Conservation (phyloP, 2,888 invertebrate species). For the Drosophila imparisetae region DNA sequence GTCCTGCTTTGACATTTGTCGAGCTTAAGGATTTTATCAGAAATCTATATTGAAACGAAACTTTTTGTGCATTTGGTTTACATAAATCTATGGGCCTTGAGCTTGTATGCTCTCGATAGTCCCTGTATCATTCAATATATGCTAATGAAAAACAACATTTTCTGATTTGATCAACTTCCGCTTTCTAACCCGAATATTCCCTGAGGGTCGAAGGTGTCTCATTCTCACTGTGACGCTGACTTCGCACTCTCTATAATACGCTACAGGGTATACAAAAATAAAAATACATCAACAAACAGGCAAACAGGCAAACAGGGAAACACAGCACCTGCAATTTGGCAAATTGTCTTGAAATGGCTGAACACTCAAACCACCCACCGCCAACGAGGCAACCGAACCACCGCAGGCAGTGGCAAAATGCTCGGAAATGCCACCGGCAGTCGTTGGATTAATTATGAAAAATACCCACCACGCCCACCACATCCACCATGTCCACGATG, state of each 20-base stretch:
- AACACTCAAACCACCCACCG: constrained; percentile 30
- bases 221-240: neutral
- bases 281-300: constrained; percentile 13
- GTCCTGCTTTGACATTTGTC: neutral
- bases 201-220: neutral
- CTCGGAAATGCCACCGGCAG: constrained; percentile 75
- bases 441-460: constrained; percentile 79
- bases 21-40: neutral
- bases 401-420: constrained; percentile 54
- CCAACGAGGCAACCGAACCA: constrained; percentile 4
- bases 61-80: neutral
- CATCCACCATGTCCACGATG: constrained; percentile 2
- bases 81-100: neutral
- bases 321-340: constrained; percentile 63
- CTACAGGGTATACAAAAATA: constrained; percentile 10
- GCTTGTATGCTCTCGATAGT: neutral
- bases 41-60: neutral
- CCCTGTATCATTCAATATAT: neutral
- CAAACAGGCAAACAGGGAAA: constrained; percentile 10
- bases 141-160: neutral
- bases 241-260: neutral
- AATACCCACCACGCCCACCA: constrained; percentile 43
- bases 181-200: neutral
- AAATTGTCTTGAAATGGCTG: constrained; percentile 72
- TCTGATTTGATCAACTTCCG: neutral